Conservation (phyloP, 2,888 invertebrate genomes). For the Acleris sparsana region DNA sequence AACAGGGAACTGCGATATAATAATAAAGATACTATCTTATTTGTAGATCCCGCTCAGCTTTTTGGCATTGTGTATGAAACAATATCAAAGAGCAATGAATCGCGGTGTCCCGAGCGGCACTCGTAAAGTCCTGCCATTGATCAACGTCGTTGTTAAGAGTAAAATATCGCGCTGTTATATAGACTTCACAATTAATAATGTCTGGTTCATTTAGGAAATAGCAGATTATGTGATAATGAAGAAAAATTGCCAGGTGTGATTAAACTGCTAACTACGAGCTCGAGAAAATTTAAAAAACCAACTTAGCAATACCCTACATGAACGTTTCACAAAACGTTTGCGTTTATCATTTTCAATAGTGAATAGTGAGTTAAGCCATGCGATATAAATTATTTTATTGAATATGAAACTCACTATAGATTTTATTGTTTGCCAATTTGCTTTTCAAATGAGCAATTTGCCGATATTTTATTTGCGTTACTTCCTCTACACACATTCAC, state of each 20-base stretch:
- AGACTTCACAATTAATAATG: no score
- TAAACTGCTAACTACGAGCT: background rate
- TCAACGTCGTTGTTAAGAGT: constrained; percentile 9
- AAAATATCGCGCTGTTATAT: no score
- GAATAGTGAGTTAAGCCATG: no score
- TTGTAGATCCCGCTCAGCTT: constrained; percentile 10
- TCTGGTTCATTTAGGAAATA: background rate
- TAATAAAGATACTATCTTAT: constrained; percentile 16
- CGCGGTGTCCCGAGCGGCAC: background rate
- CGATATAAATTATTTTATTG: no score
- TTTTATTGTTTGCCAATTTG: no score
- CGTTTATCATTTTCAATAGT: no score
- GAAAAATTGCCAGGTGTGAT: background rate
- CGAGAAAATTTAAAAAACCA: no score
- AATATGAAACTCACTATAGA: no score
- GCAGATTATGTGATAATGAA: background rate
- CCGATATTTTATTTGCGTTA: background rate
- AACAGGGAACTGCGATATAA: constrained; percentile 17
- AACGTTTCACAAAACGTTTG: no score
- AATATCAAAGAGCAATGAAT: constrained; percentile 31
- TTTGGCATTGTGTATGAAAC: constrained; percentile 18
- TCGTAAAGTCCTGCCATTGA: constrained; percentile 8
- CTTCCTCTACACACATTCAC: background rate
- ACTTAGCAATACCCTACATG: no score
- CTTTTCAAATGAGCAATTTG: background rate